Conservation (phyloP, 2,888 invertebrate species). For the Sthenelais limicola region DNA sequence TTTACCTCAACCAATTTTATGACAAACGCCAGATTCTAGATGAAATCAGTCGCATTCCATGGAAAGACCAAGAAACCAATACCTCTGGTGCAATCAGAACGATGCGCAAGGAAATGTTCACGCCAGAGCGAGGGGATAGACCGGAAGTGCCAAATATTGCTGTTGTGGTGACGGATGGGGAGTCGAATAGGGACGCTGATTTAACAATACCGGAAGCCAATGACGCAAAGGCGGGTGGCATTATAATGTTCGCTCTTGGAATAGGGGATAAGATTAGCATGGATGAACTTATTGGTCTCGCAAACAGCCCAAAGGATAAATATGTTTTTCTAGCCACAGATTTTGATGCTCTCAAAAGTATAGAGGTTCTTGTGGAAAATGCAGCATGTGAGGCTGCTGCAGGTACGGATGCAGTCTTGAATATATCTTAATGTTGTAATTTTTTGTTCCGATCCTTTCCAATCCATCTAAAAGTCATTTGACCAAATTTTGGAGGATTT, state of each 20-base stretch:
- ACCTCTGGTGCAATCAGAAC: slow-evolving; percentile 36
- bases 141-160: slow-evolving; percentile 26
- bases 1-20: slow-evolving; percentile 12
- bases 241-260: slow-evolving; percentile 30
- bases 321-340: slow-evolving; percentile 46
- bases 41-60: slow-evolving; percentile 3
- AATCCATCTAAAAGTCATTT: too few relatives aligned
- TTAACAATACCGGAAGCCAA: slow-evolving; percentile 7
- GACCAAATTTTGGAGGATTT: too few relatives aligned
- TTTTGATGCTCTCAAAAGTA: slow-evolving; percentile 43
- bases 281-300: slow-evolving; percentile 47
- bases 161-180: slow-evolving; percentile 34
- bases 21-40: neutral
- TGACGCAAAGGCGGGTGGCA: slow-evolving; percentile 13
- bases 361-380: neutral
- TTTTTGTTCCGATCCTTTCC: too few relatives aligned
- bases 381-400: slow-evolving; percentile 17
- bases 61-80: slow-evolving; percentile 39
- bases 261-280: slow-evolving; percentile 13
- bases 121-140: neutral
- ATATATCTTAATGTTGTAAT: too few relatives aligned
- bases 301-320: slow-evolving; percentile 44
- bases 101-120: slow-evolving; percentile 35
- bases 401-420: too few relatives aligned
- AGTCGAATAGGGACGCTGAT: slow-evolving; percentile 15